Conservation (phyloP, 1,140 invertebrate species). For the Meloidogyne exigua region DNA sequence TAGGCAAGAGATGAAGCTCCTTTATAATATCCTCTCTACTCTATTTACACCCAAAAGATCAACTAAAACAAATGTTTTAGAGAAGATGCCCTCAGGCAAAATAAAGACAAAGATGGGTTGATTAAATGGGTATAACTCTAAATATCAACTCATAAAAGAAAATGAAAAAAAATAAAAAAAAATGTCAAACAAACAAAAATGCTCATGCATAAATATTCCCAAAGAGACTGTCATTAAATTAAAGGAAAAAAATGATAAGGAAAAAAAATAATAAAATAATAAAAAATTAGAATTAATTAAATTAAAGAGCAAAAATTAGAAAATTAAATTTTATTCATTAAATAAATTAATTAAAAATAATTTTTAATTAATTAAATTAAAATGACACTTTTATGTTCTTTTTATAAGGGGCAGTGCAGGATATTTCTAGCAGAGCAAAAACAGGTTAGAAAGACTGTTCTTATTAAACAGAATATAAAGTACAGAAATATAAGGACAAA, state of each 20-base stretch:
- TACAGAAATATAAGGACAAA: too few species aligned
- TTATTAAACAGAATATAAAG: too few species aligned
- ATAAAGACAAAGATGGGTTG: not conserved
- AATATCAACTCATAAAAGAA: not conserved
- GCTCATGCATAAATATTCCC: not conserved
- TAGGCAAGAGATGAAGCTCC: not conserved
- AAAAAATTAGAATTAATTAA: slow-evolving; percentile 5
- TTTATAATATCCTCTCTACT: not conserved
- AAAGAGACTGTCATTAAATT: not conserved
- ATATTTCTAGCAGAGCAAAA: too few species aligned
- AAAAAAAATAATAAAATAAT: not conserved
- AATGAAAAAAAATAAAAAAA: not conserved
- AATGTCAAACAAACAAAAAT: slow-evolving; percentile 5
- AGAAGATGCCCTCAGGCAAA: too few species aligned
- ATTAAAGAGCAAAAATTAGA: too few species aligned
- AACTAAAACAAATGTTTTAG: not conserved
- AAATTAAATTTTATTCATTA: too few species aligned
- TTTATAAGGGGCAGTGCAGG: too few species aligned
- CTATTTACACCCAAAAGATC: not conserved
- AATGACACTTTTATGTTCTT: too few species aligned
- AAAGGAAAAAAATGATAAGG: not conserved
- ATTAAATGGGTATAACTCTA: not conserved
- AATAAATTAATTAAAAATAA: too few species aligned
- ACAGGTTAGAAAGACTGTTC: too few species aligned
- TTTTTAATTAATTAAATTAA: too few species aligned